These are phyloP conservation scores for Mola mola DNA, from an alignment of 2,113 vertebrate genomes.

Conservation along the genomic window DNA sequence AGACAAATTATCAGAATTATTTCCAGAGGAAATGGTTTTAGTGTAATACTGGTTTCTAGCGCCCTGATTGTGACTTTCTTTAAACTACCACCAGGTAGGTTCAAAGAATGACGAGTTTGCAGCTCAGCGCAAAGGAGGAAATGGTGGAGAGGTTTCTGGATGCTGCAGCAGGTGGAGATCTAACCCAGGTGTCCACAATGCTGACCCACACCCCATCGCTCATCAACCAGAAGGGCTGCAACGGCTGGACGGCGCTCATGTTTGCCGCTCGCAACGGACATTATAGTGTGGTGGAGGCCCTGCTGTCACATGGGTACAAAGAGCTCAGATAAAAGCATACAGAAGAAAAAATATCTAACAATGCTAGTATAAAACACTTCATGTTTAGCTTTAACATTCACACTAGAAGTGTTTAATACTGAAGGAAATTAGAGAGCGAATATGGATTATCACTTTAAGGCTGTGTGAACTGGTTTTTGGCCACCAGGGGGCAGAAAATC, in stretches of 20 bases:
- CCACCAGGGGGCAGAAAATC: constrained; percentile 3
- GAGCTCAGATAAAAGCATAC: not conserved
- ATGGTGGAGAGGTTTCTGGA: constrained; percentile 83
- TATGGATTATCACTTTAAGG: too few relatives aligned
- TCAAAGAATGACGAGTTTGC: constrained; percentile 56
- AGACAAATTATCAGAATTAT: too few relatives aligned
- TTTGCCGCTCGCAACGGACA: constrained; percentile 90
- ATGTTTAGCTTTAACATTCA: too few relatives aligned
- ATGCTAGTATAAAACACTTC: too few relatives aligned
- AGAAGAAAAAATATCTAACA: too few relatives aligned
- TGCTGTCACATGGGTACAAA: constrained; percentile 88
- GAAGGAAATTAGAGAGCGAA: too few relatives aligned
- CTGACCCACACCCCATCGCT: constrained; percentile 79
- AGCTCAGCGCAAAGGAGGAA: constrained; percentile 71
- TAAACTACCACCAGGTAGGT: too few relatives aligned
- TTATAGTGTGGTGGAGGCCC: constrained; percentile 71
- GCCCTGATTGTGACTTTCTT: too few relatives aligned
- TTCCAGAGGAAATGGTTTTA: too few relatives aligned
- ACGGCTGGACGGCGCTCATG: constrained; percentile 95
- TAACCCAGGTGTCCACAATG: constrained; percentile 73
- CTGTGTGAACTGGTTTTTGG: not conserved
- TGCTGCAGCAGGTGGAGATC: constrained; percentile 85
- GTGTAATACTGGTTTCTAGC: too few relatives aligned
- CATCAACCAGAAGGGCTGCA: constrained; percentile 80
- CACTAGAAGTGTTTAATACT: too few relatives aligned